Evolutionary conservation across 1,140 invertebrate genomes (phyloP), one percentile per base, ranked within the genome.

Genomic region (Vanessa tameamea): DNA sequence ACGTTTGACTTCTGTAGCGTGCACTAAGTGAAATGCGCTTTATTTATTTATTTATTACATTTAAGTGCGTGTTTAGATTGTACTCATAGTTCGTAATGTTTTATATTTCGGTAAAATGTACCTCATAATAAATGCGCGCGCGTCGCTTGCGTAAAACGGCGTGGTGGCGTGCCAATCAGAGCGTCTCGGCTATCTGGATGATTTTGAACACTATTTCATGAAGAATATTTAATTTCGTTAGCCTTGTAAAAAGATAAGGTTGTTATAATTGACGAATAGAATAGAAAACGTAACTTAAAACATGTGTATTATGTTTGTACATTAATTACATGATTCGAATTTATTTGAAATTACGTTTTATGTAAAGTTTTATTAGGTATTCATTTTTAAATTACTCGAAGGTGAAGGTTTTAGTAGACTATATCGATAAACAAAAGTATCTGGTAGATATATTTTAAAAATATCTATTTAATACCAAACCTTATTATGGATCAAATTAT

Each of bases 81-180:
- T 59, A 31, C 2, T 61, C 15, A 61, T 37, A 9, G 9, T 43
- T 43, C 37, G 37, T 8, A 61, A 15, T 61, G 13, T 43, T 61
- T 61, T 61, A 31, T 61, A 37, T 61, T 61, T 61, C 57, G 31
- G 66, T 59, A 69, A 69, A 69, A 43, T 50, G 66, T 57, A 61
- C 59, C 51, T 66, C 64, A 61, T 66, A 43, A 68, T 59, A 23
- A 47, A 69, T 72, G 81, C 81, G 81, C 81, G 79, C 76, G 81
- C 82, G 82, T 68, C 71, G 78, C 77, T 89, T 88, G 80, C 82
- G 87, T 81, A 85, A 88, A 82, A 57, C 47, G 65, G 78, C 61
- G 70, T 78, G 80, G 83, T 81, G 83, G 80, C 76, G 82, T 78
- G 82, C 82, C 77, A 89, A 90, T 86, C 86, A 90, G 88, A 89